Percentiles rank a stretch among this genome's conserved stretches.
Conservation (phyloP, 2,888 invertebrate genomes). For the Leucophenga maculata region DNA sequence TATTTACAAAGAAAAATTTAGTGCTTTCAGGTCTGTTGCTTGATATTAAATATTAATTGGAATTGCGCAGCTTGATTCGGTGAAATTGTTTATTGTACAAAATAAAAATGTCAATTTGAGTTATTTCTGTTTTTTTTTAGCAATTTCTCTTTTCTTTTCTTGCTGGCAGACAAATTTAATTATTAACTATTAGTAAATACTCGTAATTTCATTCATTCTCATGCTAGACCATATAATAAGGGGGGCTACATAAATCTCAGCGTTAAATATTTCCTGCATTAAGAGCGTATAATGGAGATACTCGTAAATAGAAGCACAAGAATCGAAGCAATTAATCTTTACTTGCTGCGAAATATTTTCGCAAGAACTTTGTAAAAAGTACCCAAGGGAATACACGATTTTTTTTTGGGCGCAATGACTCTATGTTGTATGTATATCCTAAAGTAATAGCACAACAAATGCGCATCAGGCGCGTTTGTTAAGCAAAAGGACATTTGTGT, state of each 20-base stretch:
- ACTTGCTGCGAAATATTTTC: constrained; percentile 9
- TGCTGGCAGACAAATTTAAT: neutral
- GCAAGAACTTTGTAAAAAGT: neutral
- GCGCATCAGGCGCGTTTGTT: neutral
- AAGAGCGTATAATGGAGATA: neutral
- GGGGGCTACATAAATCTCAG: constrained; percentile 18
- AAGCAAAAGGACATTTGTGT: constrained; percentile 4
- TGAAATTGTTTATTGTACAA: no score
- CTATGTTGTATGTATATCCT: no score
- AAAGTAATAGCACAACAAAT: neutral
- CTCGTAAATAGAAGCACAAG: neutral
- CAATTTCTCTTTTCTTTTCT: no score
- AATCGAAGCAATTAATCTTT: constrained; percentile 23
- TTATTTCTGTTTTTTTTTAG: no score
- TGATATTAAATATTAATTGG: no score
- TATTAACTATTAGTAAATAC: neutral
- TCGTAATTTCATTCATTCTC: neutral
- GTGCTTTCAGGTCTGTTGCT: no score
- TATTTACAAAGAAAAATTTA: no score
- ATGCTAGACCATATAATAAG: constrained; percentile 3
- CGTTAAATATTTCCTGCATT: constrained; percentile 15
- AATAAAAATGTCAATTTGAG: no score
- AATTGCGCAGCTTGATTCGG: no score
- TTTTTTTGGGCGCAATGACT: no score
- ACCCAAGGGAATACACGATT: neutral